These are phyloP conservation scores for Athetis lepigone DNA, from an alignment of 2,888 invertebrate genomes.

Conservation along the genomic window DNA sequence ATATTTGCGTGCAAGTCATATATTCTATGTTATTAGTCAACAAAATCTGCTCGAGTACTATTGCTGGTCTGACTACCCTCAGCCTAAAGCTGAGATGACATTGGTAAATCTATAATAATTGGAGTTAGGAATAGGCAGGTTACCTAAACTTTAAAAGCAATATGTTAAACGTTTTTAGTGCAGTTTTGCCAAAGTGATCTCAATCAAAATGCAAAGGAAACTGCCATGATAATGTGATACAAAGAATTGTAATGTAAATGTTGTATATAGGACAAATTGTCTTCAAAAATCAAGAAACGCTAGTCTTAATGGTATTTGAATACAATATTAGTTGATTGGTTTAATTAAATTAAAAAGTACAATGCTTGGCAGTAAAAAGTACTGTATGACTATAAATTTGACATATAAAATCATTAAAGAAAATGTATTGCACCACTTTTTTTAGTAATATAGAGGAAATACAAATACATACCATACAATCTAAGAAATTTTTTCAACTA, in stretches of 20 bases:
- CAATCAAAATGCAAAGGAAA: constrained; percentile 5
- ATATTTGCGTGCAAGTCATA: no score
- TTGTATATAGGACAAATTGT: constrained; percentile 38
- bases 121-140: no score
- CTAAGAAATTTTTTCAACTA: no score
- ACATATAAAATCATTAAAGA: neutral
- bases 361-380: constrained; percentile 12
- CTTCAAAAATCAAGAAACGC: constrained; percentile 19
- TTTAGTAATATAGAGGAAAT: neutral
- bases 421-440: constrained; percentile 2
- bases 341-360: constrained; percentile 41
- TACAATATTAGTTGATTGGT: constrained; percentile 17
- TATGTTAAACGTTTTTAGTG: neutral
- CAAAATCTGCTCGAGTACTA: no score
- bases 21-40: no score
- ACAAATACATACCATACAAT: no score
- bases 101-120: neutral
- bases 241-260: constrained; percentile 35
- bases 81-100: neutral
- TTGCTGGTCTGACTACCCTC: no score
- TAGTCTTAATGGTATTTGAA: constrained; percentile 15
- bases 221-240: constrained; percentile 46
- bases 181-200: neutral
- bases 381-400: neutral
- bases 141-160: no score